A percentile compares a stretch with the other conserved stretches of the same genome.
These are phyloP conservation scores for Diprion similis DNA, from an alignment of 1,140 invertebrate genomes.

Conservation along the genomic window DNA sequence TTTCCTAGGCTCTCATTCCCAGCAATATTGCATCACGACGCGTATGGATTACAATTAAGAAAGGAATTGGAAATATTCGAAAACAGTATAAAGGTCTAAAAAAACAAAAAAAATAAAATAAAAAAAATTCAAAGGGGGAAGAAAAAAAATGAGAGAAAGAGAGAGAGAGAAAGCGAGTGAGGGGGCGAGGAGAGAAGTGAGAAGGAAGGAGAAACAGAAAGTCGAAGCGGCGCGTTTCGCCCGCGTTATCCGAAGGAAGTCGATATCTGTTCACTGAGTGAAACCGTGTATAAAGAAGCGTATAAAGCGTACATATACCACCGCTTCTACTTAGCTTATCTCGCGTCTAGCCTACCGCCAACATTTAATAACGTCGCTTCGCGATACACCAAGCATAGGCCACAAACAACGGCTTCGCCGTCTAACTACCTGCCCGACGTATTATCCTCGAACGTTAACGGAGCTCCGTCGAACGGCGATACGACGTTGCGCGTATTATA, in stretches of 20 bases:
- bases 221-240: slow-evolving; percentile 11
- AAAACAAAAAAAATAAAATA: not conserved
- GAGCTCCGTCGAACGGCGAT: too few relatives aligned
- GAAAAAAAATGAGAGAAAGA: not conserved
- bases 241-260: slow-evolving; percentile 46
- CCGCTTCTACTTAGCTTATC: slow-evolving; percentile 39
- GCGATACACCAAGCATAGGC: not conserved
- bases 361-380: slow-evolving; percentile 34
- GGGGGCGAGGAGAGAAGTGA: not conserved
- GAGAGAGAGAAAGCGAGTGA: not conserved
- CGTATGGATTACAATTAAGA: too few relatives aligned
- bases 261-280: slow-evolving; percentile 31
- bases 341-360: slow-evolving; percentile 15
- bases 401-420: too few relatives aligned
- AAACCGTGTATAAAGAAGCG: slow-evolving; percentile 4
- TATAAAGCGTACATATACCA: slow-evolving; percentile 5
- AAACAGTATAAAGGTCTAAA: not conserved
- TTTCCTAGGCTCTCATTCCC: too few relatives aligned
- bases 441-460: too few relatives aligned
- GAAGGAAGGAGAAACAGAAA: not conserved
- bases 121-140: not conserved
- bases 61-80: too few relatives aligned
- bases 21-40: too few relatives aligned
- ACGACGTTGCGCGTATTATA: too few relatives aligned
- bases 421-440: too few relatives aligned